A percentile compares a stretch with the other conserved stretches of the same genome.
These are phyloP conservation scores for Drosophila fulvimacula DNA, from an alignment of 2,888 invertebrate genomes.

Conservation along the genomic window DNA sequence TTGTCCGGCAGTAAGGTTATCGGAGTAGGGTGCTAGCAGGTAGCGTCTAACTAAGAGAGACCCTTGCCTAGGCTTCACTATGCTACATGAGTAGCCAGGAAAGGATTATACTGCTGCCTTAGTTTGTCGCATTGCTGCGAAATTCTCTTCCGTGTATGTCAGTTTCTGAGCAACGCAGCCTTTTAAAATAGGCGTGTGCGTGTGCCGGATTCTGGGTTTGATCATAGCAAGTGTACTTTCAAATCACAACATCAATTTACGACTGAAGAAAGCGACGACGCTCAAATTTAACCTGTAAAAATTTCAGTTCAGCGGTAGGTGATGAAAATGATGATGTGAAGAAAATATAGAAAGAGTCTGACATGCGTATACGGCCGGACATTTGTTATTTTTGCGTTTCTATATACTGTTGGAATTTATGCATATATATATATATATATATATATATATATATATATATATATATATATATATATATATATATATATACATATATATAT, in stretches of 20 bases:
- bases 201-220: not conserved
- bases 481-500: not conserved
- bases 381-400: not conserved
- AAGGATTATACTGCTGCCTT: slow-evolving; percentile 57
- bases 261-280: too few relatives aligned
- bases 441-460: not conserved
- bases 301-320: not conserved
- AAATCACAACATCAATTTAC: not conserved
- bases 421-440: not conserved
- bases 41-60: slow-evolving; percentile 40
- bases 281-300: not conserved
- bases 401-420: not conserved
- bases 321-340: slow-evolving; percentile 1
- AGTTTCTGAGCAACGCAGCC: slow-evolving; percentile 4
- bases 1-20: slow-evolving; percentile 19
- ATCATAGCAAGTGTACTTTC: slow-evolving; percentile 7
- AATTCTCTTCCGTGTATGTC: slow-evolving; percentile 18
- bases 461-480: too few relatives aligned
- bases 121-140: slow-evolving; percentile 44
- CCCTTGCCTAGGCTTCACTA: slow-evolving; percentile 21
- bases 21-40: slow-evolving; percentile 44
- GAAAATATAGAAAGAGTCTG: slow-evolving; percentile 18
- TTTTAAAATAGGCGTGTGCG: slow-evolving; percentile 16
- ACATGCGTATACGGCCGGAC: slow-evolving; percentile 22
- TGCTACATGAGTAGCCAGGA: slow-evolving; percentile 36